Evolutionary conservation across 2,797 vertebrate species (phyloP).

Genomic region (Dromococcyx pavoninus): DNA sequence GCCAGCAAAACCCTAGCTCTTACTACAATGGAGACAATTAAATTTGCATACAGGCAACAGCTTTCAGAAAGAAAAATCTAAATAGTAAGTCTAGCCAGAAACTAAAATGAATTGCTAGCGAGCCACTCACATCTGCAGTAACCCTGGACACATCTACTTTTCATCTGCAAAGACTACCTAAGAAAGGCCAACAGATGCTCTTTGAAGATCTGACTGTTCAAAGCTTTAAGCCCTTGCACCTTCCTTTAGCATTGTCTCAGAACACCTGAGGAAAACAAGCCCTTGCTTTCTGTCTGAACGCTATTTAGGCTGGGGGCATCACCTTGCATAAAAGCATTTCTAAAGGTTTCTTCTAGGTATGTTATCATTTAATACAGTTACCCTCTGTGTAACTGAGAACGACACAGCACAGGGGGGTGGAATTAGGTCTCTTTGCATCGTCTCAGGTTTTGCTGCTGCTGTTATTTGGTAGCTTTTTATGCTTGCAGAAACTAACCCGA

Average conservation of each 20-base stretch:
- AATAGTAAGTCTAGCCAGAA: background rate
- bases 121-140: background rate
- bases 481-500: background rate
- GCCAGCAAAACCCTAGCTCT: background rate
- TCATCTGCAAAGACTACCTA: background rate
- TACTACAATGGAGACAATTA: accelerated
- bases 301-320: background rate
- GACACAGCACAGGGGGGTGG: background rate
- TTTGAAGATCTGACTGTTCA: background rate
- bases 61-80: background rate
- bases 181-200: background rate
- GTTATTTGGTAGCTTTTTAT: accelerated
- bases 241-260: background rate
- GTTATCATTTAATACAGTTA: background rate
- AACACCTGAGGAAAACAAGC: background rate
- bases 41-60: background rate
- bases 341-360: background rate
- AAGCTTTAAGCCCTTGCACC: background rate
- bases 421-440: background rate
- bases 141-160: background rate
- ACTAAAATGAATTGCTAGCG: background rate
- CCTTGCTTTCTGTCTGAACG: background rate
- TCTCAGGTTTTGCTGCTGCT: background rate
- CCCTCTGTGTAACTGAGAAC: background rate
- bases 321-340: background rate